Percentiles rank a stretch among this genome's conserved stretches.
phyloP scores from a whole-genome alignment of 2,888 invertebrate genomes.

The Tipula lateralis region DNA sequence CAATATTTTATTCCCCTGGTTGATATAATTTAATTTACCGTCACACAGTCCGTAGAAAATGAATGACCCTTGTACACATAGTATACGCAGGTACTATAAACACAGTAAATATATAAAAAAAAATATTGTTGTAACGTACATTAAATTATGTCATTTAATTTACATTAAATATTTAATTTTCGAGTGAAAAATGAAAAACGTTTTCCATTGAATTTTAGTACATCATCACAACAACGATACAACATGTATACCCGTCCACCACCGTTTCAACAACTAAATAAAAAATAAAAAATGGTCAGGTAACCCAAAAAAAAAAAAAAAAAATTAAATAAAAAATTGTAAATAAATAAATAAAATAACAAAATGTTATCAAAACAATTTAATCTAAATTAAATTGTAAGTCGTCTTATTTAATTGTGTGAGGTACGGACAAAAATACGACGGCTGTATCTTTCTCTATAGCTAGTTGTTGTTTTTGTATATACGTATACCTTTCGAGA shows the following conservation, averaged over 20 bases:
- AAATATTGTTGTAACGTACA: not conserved
- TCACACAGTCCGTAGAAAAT: not conserved
- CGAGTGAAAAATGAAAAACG: not conserved
- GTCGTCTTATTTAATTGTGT: constrained; percentile 4
- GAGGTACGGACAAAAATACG: not conserved
- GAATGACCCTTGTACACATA: not conserved
- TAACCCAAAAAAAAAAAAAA: not conserved
- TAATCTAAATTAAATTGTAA: constrained; percentile 13
- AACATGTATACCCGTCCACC: not conserved
- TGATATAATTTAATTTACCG: not conserved
- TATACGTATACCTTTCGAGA: not conserved
- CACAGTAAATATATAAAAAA: not conserved
- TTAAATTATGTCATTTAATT: constrained; percentile 1
- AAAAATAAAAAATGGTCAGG: not conserved
- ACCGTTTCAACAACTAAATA: not conserved
- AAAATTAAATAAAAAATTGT: not conserved
- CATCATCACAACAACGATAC: not conserved
- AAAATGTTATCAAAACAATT: not conserved
- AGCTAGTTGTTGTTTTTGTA: not conserved
- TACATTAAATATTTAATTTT: constrained; percentile 15
- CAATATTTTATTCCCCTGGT: not conserved
- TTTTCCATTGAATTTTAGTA: not conserved
- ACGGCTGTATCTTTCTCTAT: not conserved
- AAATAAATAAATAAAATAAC: not conserved
- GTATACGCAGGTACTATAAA: not conserved